These are phyloP conservation scores for Rachycentron canadum DNA, from an alignment of 2,797 vertebrate species.

Conservation along the genomic window DNA sequence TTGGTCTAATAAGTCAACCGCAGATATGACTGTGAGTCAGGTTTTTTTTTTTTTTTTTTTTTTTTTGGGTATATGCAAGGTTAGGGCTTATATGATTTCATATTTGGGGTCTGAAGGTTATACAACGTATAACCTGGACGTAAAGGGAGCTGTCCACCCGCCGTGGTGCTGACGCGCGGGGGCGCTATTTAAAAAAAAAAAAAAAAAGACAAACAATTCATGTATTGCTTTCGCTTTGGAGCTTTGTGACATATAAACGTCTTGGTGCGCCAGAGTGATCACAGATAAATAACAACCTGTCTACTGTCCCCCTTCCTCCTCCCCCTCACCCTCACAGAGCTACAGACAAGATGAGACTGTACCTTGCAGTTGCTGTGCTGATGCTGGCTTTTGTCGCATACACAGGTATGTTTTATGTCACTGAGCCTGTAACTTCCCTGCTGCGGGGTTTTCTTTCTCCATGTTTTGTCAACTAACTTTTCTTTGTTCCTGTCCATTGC, in stretches of 20 bases:
- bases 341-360: conserved; percentile 81
- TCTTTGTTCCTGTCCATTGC: background rate
- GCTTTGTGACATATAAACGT: background rate
- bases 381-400: conserved; percentile 81
- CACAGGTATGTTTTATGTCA: conserved; percentile 75
- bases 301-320: background rate
- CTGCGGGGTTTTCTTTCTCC: background rate
- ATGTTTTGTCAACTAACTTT: background rate
- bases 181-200: background rate
- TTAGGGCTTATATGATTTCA: background rate
- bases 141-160: conserved; percentile 46
- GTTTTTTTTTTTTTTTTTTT: no score
- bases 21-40: background rate
- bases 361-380: conserved; percentile 83
- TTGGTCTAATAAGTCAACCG: no score
- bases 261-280: background rate
- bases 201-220: conserved; percentile 8
- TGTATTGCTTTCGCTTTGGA: background rate
- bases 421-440: background rate
- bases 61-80: no score
- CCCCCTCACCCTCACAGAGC: conserved; percentile 34
- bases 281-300: background rate
- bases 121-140: no score
- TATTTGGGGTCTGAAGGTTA: background rate
- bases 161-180: conserved; percentile 41